phyloP scores from a whole-genome alignment of 2,797 vertebrate species.

The Discoglossus pictus region DNA sequence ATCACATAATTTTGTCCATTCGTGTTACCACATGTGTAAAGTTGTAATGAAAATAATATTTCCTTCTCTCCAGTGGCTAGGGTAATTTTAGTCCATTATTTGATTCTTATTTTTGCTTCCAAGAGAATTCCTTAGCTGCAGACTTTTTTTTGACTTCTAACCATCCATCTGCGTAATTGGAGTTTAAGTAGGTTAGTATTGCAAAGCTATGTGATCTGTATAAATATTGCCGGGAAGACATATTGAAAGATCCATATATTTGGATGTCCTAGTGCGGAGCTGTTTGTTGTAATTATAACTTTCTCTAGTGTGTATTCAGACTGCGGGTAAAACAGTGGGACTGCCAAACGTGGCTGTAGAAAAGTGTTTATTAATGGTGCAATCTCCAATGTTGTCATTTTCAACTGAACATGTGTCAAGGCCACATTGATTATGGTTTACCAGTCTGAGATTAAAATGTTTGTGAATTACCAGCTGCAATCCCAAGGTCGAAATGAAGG shows the following conservation, averaged over 20 bases:
- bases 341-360: conserved; percentile 12
- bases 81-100: conserved; percentile 20
- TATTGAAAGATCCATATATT: conserved; percentile 28
- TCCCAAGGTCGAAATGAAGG: too few relatives aligned
- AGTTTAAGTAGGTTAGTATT: neutral
- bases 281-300: conserved; percentile 38
- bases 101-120: conserved; percentile 19
- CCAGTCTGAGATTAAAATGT: too few relatives aligned
- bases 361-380: conserved; percentile 3
- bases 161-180: rapidly evolving
- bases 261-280: conserved; percentile 1
- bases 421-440: neutral
- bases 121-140: neutral
- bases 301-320: rapidly evolving
- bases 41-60: conserved; percentile 19
- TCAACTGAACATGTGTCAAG: neutral
- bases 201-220: neutral
- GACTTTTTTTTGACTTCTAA: rapidly evolving
- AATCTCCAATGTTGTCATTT: neutral
- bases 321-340: conserved; percentile 23
- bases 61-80: conserved; percentile 2
- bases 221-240: neutral
- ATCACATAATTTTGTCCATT: too few relatives aligned
- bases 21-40: too few relatives aligned
- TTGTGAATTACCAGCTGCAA: too few relatives aligned